Conservation (phyloP, 2,113 vertebrate species). For the Reinhardtius hippoglossoides region DNA sequence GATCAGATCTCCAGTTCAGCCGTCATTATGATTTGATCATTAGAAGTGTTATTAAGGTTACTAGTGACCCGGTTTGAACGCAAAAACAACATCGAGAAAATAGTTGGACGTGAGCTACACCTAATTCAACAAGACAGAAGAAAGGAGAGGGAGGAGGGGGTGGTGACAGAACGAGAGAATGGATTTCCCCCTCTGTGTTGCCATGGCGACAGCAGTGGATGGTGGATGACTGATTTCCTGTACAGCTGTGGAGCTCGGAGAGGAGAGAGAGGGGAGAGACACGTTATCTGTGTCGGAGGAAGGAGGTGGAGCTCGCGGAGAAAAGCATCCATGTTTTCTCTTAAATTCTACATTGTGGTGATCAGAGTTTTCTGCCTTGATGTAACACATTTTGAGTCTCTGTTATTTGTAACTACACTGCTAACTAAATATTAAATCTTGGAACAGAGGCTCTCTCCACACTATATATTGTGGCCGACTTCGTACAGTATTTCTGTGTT, state of each 20-base stretch:
- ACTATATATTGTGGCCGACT: neutral
- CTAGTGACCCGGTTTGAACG: neutral
- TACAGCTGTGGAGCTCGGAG: slow-evolving; percentile 76
- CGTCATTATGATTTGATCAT: neutral
- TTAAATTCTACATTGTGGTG: slow-evolving; percentile 4
- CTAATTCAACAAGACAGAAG: slow-evolving; percentile 48
- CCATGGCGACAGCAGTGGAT: slow-evolving; percentile 83
- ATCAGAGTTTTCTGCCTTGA: neutral
- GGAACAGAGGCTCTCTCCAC: neutral
- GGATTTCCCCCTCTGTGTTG: slow-evolving; percentile 80
- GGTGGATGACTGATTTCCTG: slow-evolving; percentile 84
- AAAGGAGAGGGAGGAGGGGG: slow-evolving; percentile 22
- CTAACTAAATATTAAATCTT: neutral
- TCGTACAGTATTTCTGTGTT: neutral
- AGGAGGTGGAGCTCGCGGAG: slow-evolving; percentile 47
- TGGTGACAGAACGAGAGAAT: slow-evolving; percentile 50
- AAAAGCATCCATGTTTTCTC: slow-evolving; percentile 49
- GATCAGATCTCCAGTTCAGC: too few relatives aligned
- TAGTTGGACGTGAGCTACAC: slow-evolving; percentile 17
- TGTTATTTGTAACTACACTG: neutral
- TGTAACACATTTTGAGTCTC: neutral
- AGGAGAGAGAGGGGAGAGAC: slow-evolving; percentile 41
- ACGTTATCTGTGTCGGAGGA: slow-evolving; percentile 45
- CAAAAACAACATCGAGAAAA: neutral
- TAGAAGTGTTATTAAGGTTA: neutral